Percentiles rank a stretch among this genome's conserved stretches.
phyloP scores from a whole-genome alignment of 1,140 invertebrate species.

The Drosophila takahashii region DNA sequence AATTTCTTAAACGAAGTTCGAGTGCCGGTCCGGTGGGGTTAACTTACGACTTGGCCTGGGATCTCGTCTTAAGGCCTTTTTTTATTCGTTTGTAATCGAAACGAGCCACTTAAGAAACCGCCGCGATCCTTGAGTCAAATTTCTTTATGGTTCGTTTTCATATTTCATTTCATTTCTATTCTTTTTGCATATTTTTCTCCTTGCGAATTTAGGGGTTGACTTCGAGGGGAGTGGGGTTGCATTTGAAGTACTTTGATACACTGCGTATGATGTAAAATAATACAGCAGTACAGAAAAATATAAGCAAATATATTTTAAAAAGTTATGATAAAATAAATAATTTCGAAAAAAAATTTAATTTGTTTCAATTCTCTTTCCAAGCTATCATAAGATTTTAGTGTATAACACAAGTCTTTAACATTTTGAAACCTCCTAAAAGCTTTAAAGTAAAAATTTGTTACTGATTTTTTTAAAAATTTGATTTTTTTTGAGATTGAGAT shows the following conservation, averaged over 20 bases:
- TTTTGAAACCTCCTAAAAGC: no score
- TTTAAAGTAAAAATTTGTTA: no score
- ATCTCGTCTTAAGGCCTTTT: constrained; percentile 58
- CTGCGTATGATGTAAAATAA: neutral
- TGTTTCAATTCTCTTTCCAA: no score
- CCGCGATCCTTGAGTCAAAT: constrained; percentile 62
- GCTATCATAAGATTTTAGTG: no score
- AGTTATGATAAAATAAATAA: no score
- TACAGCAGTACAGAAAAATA: no score
- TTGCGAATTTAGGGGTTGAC: constrained; percentile 68
- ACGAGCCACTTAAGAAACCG: constrained; percentile 76
- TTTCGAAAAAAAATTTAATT: no score
- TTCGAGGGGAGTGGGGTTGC: constrained; percentile 1
- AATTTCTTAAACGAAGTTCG: constrained; percentile 67
- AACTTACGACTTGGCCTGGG: constrained; percentile 45
- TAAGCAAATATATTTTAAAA: no score
- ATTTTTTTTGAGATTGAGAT: no score
- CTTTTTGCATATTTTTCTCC: constrained; percentile 51
- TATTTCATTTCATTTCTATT: constrained; percentile 48
- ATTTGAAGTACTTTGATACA: constrained; percentile 49
- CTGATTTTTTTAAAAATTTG: no score
- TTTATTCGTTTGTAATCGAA: constrained; percentile 69
- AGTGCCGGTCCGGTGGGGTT: constrained; percentile 52
- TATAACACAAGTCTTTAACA: no score
- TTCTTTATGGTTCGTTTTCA: constrained; percentile 64